Conservation (phyloP, 2,113 vertebrate genomes). For the Vicugna pacos region DNA sequence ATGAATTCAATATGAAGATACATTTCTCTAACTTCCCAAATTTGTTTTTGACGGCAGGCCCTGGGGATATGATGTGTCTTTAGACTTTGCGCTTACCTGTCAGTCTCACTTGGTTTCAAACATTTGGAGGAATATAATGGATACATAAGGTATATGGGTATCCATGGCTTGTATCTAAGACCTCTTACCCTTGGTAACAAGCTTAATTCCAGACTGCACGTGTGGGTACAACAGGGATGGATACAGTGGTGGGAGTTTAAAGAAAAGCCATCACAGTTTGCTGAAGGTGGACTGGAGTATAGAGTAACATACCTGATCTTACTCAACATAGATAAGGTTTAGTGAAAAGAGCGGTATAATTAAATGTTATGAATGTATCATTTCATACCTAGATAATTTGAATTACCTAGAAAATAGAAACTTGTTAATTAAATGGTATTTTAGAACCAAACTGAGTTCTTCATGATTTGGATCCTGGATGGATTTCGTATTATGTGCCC, state of each 20-base stretch:
- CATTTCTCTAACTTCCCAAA: not conserved
- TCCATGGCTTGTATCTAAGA: conserved; percentile 13
- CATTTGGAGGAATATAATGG: not conserved
- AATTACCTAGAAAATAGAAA: conserved; percentile 23
- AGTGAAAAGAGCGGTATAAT: not conserved
- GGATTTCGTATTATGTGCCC: not conserved
- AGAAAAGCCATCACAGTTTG: not conserved
- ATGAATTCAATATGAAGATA: not conserved
- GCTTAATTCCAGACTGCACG: not conserved
- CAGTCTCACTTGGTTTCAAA: not conserved
- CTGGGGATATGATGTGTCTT: not conserved
- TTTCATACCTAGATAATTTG: not conserved
- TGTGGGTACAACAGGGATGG: not conserved
- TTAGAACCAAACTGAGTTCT: not conserved
- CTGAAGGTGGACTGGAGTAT: not conserved
- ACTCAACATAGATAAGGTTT: conserved; percentile 4
- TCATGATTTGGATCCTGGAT: conserved; percentile 19
- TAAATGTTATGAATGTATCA: not conserved
- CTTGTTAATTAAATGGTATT: conserved; percentile 4
- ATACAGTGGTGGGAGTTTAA: not conserved
- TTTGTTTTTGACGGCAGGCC: not conserved
- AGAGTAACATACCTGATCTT: not conserved
- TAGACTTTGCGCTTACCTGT: not conserved
- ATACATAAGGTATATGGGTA: not conserved
- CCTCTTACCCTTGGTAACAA: not conserved